Percentiles rank a stretch among this genome's conserved stretches.
Evolutionary conservation across 2,888 invertebrate species (phyloP).

Genomic region (Diloba caeruleocephala): DNA sequence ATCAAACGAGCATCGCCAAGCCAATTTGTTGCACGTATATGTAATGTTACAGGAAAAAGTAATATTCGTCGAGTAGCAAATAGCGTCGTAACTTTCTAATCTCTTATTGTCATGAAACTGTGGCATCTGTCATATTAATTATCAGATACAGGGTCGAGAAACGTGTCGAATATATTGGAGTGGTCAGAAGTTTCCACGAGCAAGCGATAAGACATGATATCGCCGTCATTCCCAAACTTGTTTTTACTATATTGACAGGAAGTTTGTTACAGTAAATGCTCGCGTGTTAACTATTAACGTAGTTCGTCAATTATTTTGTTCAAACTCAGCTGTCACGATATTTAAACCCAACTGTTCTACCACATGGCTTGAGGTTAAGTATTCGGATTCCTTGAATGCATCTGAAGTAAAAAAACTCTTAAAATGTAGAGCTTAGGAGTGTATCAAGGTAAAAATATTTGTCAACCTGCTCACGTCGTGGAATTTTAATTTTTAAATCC

Average conservation of each 20-base stretch:
- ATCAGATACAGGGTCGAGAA: conserved; percentile 55
- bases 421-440: too few species aligned
- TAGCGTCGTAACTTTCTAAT: conserved; percentile 42
- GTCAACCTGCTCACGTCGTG: too few species aligned
- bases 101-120: conserved; percentile 37
- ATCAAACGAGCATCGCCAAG: conserved; percentile 11
- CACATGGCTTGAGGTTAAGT: too few species aligned
- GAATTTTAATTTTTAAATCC: too few species aligned
- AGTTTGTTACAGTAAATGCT: conserved; percentile 40
- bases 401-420: too few species aligned
- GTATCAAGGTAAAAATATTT: too few species aligned
- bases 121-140: conserved; percentile 55
- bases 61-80: conserved; percentile 7
- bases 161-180: conserved; percentile 54
- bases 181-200: conserved; percentile 80
- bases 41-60: not conserved
- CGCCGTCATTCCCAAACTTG: conserved; percentile 65
- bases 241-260: conserved; percentile 59
- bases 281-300: conserved; percentile 19
- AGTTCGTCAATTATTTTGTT: conserved; percentile 23
- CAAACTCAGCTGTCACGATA: not conserved
- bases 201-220: conserved; percentile 69
- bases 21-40: not conserved
- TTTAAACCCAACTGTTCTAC: not conserved
- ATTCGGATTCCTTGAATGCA: too few species aligned